These are phyloP conservation scores for Hololepta plana DNA, from an alignment of 2,888 invertebrate species.

Conservation along the genomic window DNA sequence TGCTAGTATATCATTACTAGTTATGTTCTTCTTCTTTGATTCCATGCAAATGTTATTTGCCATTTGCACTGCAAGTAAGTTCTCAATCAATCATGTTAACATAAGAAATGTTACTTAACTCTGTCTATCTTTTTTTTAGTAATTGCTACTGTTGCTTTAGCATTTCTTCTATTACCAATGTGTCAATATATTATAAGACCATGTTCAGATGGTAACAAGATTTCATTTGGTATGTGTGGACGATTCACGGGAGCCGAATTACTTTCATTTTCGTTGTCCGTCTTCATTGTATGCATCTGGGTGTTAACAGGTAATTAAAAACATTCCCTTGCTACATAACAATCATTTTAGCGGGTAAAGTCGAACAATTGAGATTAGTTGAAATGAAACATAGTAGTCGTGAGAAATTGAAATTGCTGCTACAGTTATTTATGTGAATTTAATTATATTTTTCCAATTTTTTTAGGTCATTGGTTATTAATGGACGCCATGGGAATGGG, in stretches of 20 bases:
- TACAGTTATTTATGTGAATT: neutral
- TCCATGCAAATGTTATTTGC: constrained; percentile 94
- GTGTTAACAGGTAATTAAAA: constrained; percentile 75
- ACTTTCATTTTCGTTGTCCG: constrained; percentile 78
- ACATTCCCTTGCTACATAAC: no score
- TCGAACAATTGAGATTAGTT: no score
- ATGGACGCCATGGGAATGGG: constrained; percentile 99
- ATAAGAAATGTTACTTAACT: constrained; percentile 4
- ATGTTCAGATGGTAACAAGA: constrained; percentile 68
- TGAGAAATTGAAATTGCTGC: no score
- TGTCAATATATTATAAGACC: constrained; percentile 87
- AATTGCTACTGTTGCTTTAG: constrained; percentile 90
- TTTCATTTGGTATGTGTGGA: constrained; percentile 82
- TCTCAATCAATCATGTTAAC: constrained; percentile 2
- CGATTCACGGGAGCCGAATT: constrained; percentile 89
- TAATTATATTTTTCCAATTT: constrained; percentile 4
- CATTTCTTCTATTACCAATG: constrained; percentile 90
- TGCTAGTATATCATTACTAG: constrained; percentile 84
- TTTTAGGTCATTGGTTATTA: constrained; percentile 74
- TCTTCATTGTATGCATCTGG: constrained; percentile 93
- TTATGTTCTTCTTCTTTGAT: constrained; percentile 99
- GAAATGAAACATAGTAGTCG: no score
- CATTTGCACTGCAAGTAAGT: constrained; percentile 92
- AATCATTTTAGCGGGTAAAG: no score
- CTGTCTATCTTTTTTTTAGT: constrained; percentile 35